Evolutionary conservation across 2,113 vertebrate species (phyloP), one percentile per base, ranked within the genome.

Genomic region (Ictalurus furcatus): DNA sequence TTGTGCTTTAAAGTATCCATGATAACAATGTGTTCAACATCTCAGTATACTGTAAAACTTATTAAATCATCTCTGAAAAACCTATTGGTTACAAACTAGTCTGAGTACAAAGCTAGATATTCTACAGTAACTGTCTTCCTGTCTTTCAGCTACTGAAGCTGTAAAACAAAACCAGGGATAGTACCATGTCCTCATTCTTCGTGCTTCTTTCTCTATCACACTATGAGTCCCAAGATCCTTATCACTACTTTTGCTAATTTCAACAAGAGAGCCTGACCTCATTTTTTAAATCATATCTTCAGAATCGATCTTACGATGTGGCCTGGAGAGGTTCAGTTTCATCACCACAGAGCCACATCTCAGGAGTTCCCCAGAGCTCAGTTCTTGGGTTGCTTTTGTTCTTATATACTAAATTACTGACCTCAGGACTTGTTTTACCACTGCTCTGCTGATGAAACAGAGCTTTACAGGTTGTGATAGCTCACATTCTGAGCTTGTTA

Each of bases 401-500:
- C 56, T 61, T 83, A 58, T 40, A 63, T 25, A 40, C 21, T 61
- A 40, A 40, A 28, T 63, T 61, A 84, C 34, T 63, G 23, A 21
- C 81, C 58, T 63, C 34, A 34, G 58, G 56, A 83, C 19, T 63
- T 84, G 58, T 54, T 52, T 79, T 79, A 79, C 25, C 44, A 28
- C 23, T 79, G 25, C 28, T 56, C 28, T 19, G 28, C 48, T 80
- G 76, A 80, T 54, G 48, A n/a, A 30, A 56, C 52, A 80, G 52
- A 80, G 17, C 52, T 56, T 80, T 30, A 54, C 48, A 80, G 78
- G 25, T 14, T 80, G 78, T 56, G 78, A 6, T 30, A 30, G 48
- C 78, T 30, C 48, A 52, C 74, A 78, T 25, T 48, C 78, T 80
- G 78, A 80, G 74, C 74, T 78, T 48, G 23, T 78, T 78, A 78